phyloP scores from a whole-genome alignment of 1,140 invertebrate species.

The Calycopis cecrops region DNA sequence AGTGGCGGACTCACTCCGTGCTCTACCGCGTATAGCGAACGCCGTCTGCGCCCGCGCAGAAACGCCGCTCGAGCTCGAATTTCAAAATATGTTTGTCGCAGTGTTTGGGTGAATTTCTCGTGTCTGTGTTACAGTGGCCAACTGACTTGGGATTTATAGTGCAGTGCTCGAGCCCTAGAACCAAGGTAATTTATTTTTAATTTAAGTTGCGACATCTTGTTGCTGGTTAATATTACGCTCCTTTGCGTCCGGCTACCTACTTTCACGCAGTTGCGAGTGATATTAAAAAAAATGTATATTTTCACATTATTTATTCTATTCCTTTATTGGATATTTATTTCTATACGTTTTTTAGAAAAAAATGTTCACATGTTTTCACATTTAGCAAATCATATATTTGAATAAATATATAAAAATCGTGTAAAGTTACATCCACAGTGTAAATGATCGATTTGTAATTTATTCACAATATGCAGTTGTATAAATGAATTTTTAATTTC shows the following conservation, averaged over 20 bases:
- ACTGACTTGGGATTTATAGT: conserved; percentile 42
- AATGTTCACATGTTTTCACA: too few relatives aligned
- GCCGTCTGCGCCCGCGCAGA: conserved; percentile 51
- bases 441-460: too few relatives aligned
- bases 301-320: background rate
- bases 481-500: too few relatives aligned
- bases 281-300: background rate
- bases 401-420: too few relatives aligned
- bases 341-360: too few relatives aligned
- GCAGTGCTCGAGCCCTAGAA: conserved; percentile 23
- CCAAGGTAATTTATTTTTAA: conserved; percentile 51
- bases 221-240: conserved; percentile 44
- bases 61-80: conserved; percentile 30
- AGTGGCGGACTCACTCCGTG: conserved; percentile 35
- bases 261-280: conserved; percentile 24
- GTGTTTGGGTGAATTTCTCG: conserved; percentile 52
- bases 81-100: conserved; percentile 56
- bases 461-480: too few relatives aligned
- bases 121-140: conserved; percentile 36
- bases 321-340: background rate
- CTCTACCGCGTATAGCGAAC: conserved; percentile 33
- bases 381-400: too few relatives aligned
- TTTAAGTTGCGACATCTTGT: conserved; percentile 34
- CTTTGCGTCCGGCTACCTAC: conserved; percentile 33
- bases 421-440: too few relatives aligned